Evolutionary conservation across 1,140 invertebrate genomes (phyloP), one percentile per base, ranked within the genome.

Genomic region (Agrilus planipennis): DNA sequence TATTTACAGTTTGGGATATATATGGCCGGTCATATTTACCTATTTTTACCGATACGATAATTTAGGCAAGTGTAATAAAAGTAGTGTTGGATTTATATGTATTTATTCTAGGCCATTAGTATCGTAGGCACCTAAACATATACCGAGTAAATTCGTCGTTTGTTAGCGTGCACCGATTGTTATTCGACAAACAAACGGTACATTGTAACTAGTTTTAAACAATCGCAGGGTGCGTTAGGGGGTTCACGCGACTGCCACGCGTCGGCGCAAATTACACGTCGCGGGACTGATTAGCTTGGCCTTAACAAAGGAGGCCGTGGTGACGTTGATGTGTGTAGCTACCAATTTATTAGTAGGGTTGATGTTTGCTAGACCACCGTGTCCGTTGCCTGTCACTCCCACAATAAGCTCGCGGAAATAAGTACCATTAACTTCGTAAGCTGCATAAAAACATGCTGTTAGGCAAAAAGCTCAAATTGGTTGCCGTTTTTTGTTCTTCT

Each of bases 311-410:
- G 49, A 49, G 49, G 45, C 51, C 46, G 51, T 45, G 42, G 42
- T 55, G 55, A 57, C 55, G 49, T 57, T 57, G 55, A 57, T 54
- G 50, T 57, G 54, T 57, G 49, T 57, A 57, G 53, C 55, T 57
- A 46, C 51, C 55, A 57, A 58, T 58, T 58, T 56, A 50, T 53
- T 56, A 53, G 43, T 44, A 39, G 44, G 45, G 38, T 36, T 46
- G 35, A 45, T 45, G 44, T 50, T 46, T 46, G 35, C 36, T 36
- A 32, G 39, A 42, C 32, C 42, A 44, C 42, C 39, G 43, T 34
- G 42, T 22, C 36, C 28, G 14, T 16, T 38, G 25, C 38, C 42
- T 41, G 32, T 48, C 42, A 44, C 42, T 39, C 44, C 39, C 44
- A 31, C 19, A 15, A 30, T 11, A 16, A 12, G 21, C 4, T 12